These are phyloP conservation scores for Melangyna quadrimaculata DNA, from an alignment of 2,888 invertebrate species.

Conservation along the genomic window DNA sequence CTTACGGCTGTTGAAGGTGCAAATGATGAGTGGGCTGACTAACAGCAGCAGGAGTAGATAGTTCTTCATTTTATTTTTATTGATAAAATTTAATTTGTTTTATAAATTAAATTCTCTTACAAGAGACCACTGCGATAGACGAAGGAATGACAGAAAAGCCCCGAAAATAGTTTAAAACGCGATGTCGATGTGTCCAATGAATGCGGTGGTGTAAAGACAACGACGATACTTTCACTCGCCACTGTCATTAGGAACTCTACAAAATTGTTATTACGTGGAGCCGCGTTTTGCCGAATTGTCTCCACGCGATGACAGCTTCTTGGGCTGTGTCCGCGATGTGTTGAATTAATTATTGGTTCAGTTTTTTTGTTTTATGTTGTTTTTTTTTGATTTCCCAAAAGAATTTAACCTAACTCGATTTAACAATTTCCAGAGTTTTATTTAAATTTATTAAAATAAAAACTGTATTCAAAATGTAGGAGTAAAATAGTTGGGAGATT, in stretches of 20 bases:
- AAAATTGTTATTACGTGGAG: conserved; percentile 73
- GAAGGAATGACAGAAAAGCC: conserved; percentile 57
- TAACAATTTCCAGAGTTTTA: too few species aligned
- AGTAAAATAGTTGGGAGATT: too few species aligned
- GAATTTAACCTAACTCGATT: too few species aligned
- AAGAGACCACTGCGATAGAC: conserved; percentile 26
- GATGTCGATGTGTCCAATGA: conserved; percentile 67
- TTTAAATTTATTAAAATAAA: too few species aligned
- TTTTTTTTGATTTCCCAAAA: too few species aligned
- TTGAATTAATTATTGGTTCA: neutral
- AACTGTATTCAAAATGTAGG: too few species aligned
- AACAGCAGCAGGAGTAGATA: conserved; percentile 85
- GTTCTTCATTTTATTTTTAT: conserved; percentile 84
- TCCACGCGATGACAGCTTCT: conserved; percentile 45
- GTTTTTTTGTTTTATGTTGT: neutral
- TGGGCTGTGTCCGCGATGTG: conserved; percentile 26
- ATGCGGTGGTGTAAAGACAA: conserved; percentile 67
- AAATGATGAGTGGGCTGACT: conserved; percentile 87
- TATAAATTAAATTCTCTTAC: conserved; percentile 42
- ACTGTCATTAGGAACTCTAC: conserved; percentile 65
- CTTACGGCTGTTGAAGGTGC: conserved; percentile 89
- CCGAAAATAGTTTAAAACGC: conserved; percentile 45
- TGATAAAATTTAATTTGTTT: conserved; percentile 53
- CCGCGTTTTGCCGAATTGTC: conserved; percentile 68
- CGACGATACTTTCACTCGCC: conserved; percentile 65